These are phyloP conservation scores for Muricea muricata DNA, from an alignment of 92 coral and sea anemone species.

Conservation along the genomic window DNA sequence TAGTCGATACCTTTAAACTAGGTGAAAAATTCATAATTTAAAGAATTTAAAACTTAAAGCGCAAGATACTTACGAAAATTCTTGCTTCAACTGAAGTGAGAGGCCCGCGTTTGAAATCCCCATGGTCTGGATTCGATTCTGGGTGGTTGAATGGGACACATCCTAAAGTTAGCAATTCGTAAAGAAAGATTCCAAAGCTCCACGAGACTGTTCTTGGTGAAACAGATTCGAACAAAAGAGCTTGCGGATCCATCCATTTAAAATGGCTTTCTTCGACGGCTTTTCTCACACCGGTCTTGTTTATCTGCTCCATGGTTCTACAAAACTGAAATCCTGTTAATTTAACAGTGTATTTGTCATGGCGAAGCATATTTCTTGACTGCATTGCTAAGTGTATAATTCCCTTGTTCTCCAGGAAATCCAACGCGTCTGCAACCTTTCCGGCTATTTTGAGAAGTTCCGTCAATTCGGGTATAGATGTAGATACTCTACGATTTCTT, in stretches of 20 bases:
- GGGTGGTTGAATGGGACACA: constrained; percentile 35
- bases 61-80: constrained; percentile 26
- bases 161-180: constrained; percentile 25
- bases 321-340: constrained; percentile 25
- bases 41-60: no score
- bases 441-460: background rate
- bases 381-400: constrained; percentile 15
- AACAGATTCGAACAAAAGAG: background rate
- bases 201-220: constrained; percentile 8
- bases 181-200: constrained; percentile 22
- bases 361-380: constrained; percentile 9
- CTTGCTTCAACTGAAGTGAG: constrained; percentile 22
- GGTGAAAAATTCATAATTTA: no score
- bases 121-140: background rate
- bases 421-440: constrained; percentile 17
- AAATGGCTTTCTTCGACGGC: constrained; percentile 8
- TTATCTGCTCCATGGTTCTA: background rate
- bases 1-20: no score
- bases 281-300: background rate
- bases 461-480: background rate
- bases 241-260: constrained; percentile 42
- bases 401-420: background rate
- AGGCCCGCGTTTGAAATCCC: constrained; percentile 18
- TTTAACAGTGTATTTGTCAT: background rate
- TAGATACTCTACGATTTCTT: constrained; percentile 8